Evolutionary conservation across 2,113 vertebrate species (phyloP).

Genomic region (Genyomyrus donnyi): DNA sequence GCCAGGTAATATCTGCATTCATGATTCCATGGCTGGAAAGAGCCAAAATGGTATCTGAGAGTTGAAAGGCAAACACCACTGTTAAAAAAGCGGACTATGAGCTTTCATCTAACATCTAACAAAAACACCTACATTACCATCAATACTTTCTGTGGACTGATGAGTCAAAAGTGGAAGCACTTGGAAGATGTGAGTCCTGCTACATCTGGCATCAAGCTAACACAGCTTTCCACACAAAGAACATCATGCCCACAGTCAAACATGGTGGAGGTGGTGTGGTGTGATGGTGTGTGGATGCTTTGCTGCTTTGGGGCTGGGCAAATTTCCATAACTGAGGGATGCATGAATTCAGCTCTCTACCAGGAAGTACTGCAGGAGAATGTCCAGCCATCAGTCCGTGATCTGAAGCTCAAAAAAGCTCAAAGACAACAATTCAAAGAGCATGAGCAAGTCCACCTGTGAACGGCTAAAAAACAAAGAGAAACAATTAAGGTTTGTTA

Average conservation of each 20-base stretch:
- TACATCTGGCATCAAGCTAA: not conserved
- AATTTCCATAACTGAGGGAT: not conserved
- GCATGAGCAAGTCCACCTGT: not conserved
- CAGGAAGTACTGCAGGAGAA: not conserved
- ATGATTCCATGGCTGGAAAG: not conserved
- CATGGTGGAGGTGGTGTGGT: not conserved
- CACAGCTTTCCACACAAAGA: not conserved
- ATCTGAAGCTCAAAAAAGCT: not conserved
- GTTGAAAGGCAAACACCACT: not conserved
- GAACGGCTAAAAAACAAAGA: not conserved
- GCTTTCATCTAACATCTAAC: not conserved
- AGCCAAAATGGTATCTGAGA: not conserved
- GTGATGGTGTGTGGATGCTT: not conserved
- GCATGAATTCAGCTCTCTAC: not conserved
- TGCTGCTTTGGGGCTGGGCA: not conserved
- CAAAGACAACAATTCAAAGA: not conserved
- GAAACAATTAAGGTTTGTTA: not conserved
- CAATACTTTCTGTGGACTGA: not conserved
- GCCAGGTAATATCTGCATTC: not conserved
- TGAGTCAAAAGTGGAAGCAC: not conserved
- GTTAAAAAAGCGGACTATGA: not conserved
- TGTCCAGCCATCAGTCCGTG: not conserved
- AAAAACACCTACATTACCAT: not conserved
- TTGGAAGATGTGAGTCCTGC: not conserved
- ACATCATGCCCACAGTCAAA: not conserved